These are phyloP conservation scores for Vulpes ferrilata DNA, from an alignment of 2,113 vertebrate genomes.

Conservation along the genomic window DNA sequence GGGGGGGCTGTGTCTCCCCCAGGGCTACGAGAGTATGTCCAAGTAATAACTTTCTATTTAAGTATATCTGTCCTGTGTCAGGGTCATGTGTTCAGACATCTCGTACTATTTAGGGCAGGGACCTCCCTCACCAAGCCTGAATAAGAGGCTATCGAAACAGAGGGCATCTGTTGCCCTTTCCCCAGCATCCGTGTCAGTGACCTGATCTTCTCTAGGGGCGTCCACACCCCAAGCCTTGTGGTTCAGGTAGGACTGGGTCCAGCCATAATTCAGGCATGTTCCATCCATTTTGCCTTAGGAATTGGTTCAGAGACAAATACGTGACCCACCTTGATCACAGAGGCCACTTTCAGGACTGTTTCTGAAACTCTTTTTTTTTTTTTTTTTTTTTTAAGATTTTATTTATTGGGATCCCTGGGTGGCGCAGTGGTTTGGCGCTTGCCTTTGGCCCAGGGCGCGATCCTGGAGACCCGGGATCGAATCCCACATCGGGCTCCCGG, in stretches of 20 bases:
- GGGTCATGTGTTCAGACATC: not conserved
- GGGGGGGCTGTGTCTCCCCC: not conserved
- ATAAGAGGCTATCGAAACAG: not conserved
- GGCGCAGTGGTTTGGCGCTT: no score
- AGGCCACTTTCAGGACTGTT: not conserved
- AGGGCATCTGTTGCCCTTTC: not conserved
- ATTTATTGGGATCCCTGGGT: no score
- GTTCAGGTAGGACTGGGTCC: not conserved
- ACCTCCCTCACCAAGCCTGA: not conserved
- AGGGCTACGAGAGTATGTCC: not conserved
- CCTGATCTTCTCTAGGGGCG: not conserved
- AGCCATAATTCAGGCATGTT: not conserved
- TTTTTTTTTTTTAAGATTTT: no score
- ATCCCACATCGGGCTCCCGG: no score
- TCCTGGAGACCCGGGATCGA: no score
- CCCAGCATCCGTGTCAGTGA: not conserved
- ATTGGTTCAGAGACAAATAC: not conserved
- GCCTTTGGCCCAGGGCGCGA: no score
- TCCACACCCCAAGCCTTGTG: not conserved
- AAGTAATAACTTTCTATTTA: not conserved
- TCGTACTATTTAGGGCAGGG: not conserved
- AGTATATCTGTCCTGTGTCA: not conserved
- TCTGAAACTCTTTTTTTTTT: not conserved
- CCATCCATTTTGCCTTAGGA: not conserved
- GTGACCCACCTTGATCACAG: not conserved